Evolutionary conservation across 2,797 vertebrate species (phyloP).

Genomic region (Sciaenops ocellatus): DNA sequence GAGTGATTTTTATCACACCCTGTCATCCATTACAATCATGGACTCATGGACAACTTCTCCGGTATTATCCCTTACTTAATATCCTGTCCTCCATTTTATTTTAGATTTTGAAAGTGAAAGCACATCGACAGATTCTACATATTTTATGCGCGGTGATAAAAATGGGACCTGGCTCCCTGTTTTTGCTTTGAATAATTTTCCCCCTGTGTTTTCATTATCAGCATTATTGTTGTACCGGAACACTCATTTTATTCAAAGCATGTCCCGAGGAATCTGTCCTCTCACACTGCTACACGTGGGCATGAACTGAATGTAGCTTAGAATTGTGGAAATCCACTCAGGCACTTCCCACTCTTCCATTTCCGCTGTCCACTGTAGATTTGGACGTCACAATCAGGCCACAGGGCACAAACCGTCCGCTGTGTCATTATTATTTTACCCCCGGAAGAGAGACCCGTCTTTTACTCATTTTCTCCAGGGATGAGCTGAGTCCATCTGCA

Average conservation of each 20-base stretch:
- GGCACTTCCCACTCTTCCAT: conserved; percentile 5
- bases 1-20: not conserved
- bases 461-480: conserved; percentile 7
- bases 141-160: conserved; percentile 8
- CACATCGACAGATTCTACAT: not conserved
- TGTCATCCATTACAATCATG: not conserved
- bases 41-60: not conserved
- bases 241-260: conserved; percentile 12
- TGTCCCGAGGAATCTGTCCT: conserved; percentile 4
- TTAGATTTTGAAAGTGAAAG: not conserved
- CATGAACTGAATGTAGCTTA: conserved; percentile 5
- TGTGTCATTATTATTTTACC: conserved; percentile 26
- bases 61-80: not conserved
- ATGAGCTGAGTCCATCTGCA: conserved; percentile 33
- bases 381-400: conserved; percentile 26
- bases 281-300: not conserved
- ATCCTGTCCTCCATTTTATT: not conserved
- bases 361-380: conserved; percentile 2
- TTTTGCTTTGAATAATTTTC: conserved; percentile 8
- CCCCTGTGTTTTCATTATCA: conserved; percentile 9
- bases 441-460: not conserved
- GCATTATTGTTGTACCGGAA: not conserved
- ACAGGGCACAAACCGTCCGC: conserved; percentile 21
- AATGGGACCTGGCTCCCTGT: not conserved
- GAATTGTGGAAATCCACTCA: conserved; percentile 17